Evolutionary conservation across 2,797 vertebrate genomes (phyloP), one percentile per base, ranked within the genome.

Genomic region (Tiaroga cobitis): DNA sequence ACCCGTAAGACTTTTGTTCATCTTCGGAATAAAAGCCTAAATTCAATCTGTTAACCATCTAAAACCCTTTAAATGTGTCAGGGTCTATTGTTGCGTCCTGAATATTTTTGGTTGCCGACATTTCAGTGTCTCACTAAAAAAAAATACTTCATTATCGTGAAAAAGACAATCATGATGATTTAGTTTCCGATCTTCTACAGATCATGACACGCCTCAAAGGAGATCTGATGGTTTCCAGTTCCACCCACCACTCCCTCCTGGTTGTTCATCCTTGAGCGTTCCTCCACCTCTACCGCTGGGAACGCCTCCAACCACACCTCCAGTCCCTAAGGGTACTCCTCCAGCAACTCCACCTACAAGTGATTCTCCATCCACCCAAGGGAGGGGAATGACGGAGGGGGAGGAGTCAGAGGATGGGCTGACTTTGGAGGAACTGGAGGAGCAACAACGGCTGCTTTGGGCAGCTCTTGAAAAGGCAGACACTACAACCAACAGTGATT

Each of bases 351-450:
- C 96, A 68, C 87, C 87, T 4, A 89, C 93, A 26, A 88, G 93
- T 0, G 92, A 95, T 86, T 95, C 92, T 0, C 95, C 95, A 18
- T 93, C 93, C 68, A 76, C 93, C 3, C 91, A 89, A 26, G 81
- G 92, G 41, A 39, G 89, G 21, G 90, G 87, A 9, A 91, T 90
- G 78, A 72, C 89, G 0, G 91, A 91, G 3, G 89, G 94, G 15
- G 93, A 96, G 26, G 92, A 95, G 0, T 83, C 94, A 0, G 88
- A 97, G 88, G 98, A 99, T 26, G 95, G 96, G 0, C 92, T 99
- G 87, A 97, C 97, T 0, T 89, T 99, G 89, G 98, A 99, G 83
- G 98, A 99, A 83, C 95, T 99, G 5, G 98, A 99, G 89, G 98
- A 99, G 83, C 97, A 99, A 89, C 97, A 99, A 93, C 94, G 98